Percentiles rank a stretch among this genome's conserved stretches.
phyloP scores from a whole-genome alignment of 2,797 vertebrate genomes.

The Triplophysa yarkandensis region DNA sequence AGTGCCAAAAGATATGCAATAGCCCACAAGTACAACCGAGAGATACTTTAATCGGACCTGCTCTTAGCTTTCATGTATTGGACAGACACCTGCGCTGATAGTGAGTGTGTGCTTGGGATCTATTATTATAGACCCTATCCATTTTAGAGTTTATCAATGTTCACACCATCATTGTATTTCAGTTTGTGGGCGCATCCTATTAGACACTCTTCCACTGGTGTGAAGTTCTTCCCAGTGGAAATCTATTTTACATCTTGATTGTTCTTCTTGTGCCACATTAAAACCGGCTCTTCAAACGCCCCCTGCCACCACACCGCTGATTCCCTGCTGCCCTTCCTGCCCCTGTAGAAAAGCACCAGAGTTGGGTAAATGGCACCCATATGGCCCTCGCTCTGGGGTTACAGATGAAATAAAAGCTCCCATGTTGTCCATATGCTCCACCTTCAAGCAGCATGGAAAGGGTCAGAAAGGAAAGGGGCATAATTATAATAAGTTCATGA shows the following conservation, averaged over 20 bases:
- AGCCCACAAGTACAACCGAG: not conserved
- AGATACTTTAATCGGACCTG: not conserved
- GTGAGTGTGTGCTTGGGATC: not conserved
- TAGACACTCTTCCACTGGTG: not conserved
- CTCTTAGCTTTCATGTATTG: not conserved
- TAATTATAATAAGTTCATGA: not conserved
- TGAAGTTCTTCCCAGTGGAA: not conserved
- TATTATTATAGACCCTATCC: not conserved
- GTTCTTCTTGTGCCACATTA: slow-evolving; percentile 29
- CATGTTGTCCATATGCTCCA: not conserved
- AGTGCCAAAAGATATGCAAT: not conserved
- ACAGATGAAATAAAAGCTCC: slow-evolving; percentile 28
- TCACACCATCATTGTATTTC: not conserved
- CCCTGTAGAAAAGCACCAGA: slow-evolving; percentile 17
- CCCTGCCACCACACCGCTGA: slow-evolving; percentile 19
- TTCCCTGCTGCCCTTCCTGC: slow-evolving; percentile 25
- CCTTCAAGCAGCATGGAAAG: slow-evolving; percentile 16
- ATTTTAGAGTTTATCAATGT: not conserved
- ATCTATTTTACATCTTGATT: slow-evolving; percentile 13
- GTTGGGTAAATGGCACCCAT: slow-evolving; percentile 49
- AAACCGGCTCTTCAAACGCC: slow-evolving; percentile 5
- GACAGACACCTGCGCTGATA: not conserved
- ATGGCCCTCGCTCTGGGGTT: slow-evolving; percentile 38
- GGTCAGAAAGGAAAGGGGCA: not conserved
- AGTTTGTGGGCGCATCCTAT: not conserved